Evolutionary conservation across 2,113 vertebrate species (phyloP).

Genomic region (Lepisosteus osseus): DNA sequence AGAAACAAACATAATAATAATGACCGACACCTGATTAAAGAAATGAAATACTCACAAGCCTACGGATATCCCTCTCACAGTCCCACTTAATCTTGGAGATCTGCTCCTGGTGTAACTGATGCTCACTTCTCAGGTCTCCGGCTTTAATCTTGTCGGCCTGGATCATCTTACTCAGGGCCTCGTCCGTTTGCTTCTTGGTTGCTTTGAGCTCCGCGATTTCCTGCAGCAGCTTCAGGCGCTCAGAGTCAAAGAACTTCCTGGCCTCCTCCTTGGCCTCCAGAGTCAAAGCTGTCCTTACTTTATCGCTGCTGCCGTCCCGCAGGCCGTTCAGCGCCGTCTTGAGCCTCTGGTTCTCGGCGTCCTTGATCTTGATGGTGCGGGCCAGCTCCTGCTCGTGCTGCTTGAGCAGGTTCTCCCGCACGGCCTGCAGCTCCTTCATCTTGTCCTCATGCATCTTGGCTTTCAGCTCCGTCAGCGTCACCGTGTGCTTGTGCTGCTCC

Average conservation of each 20-base stretch:
- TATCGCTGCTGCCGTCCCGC: constrained; percentile 90
- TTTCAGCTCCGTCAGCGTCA: constrained; percentile 87
- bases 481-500: constrained; percentile 95
- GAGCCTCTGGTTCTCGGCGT: constrained; percentile 90
- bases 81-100: constrained; percentile 99
- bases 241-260: constrained; percentile 90
- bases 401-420: constrained; percentile 88
- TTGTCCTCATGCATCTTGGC: constrained; percentile 97
- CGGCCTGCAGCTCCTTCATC: constrained; percentile 90
- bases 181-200: constrained; percentile 90
- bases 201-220: constrained; percentile 89
- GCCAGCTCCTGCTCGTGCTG: constrained; percentile 94
- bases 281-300: constrained; percentile 89
- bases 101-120: constrained; percentile 94
- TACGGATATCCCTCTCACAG: constrained; percentile 88
- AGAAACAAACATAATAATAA: no score
- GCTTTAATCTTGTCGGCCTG: constrained; percentile 97
- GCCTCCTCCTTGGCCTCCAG: constrained; percentile 94
- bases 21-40: not conserved
- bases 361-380: constrained; percentile 87
- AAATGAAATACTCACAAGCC: constrained; percentile 77
- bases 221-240: constrained; percentile 91
- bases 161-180: constrained; percentile 93
- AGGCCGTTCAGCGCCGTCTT: constrained; percentile 83
- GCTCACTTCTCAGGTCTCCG: constrained; percentile 88